Evolutionary conservation across 2,888 invertebrate species (phyloP), one percentile per base, ranked within the genome.

Genomic region (Fragum whitleyi): DNA sequence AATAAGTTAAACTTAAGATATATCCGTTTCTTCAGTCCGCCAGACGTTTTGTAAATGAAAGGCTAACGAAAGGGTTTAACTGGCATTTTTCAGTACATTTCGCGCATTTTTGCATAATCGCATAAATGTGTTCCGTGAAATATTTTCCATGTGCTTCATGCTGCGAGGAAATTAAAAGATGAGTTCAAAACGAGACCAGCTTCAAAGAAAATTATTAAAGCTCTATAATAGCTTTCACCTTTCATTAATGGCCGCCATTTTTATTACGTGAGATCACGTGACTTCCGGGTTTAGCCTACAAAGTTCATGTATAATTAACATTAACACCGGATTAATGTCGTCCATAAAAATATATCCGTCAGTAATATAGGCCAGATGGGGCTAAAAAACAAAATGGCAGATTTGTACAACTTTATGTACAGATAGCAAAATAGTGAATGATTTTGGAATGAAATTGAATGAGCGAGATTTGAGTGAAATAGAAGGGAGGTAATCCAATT

Each of bases 211-310:
- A 65, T 39, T 42, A 42, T 42, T 42, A 42, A 65, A 62, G 16
- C 65, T 14, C 23, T 21, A 16, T 65, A 65, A 65, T 42, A 23
- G 65, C 42, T 26, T 39, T 65, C 26, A 26, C 42, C 42, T 23
- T 32, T 23, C 21, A 23, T 65, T 42, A 36, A 21, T 42, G 36
- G 32, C 65, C 65, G 42, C 65, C 65, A 65, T 65, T 7, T 65
- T 65, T 65, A 19, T 36, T 42, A 42, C n/a, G 39, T 3, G 26
- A 39, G 7, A 36, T 65, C 65, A 65, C 65, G 42, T 65, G 65
- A 65, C 42, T 65, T 65, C 65, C 65, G 65, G 65, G 61, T 26
- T 61, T n/a, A 61, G 19, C 26, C 32, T 57, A 26, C 61, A 61
- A 61, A 61, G 61, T 32, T 29, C 61, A 21, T 61, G 57, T n/a